phyloP scores from a whole-genome alignment of 2,797 vertebrate genomes.

The Platyrinchus mystaceus region DNA sequence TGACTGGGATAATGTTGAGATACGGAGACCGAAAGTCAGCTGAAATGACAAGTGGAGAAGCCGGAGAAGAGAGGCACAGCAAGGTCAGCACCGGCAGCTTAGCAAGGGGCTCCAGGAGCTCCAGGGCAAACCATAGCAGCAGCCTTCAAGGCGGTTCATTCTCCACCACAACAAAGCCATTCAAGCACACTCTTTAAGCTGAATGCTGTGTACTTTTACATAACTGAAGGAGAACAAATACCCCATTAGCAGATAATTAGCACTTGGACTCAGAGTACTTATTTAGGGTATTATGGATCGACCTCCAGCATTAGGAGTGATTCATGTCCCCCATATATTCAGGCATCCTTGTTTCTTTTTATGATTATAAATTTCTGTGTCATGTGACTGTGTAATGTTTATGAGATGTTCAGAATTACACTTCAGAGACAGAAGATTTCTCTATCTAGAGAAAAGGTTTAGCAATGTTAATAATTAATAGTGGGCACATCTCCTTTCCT shows the following conservation, averaged over 20 bases:
- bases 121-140: neutral
- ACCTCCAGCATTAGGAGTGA: neutral
- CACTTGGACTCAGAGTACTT: slow-evolving; percentile 25
- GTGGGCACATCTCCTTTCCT: neutral
- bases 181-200: neutral
- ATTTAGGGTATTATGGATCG: slow-evolving; percentile 26
- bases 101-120: neutral
- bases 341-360: neutral
- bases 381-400: neutral
- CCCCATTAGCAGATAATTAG: slow-evolving; percentile 56
- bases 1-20: neutral
- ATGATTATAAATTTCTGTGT: neutral
- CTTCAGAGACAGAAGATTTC: neutral
- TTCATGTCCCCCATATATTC: neutral
- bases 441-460: neutral
- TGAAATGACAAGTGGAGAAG: neutral
- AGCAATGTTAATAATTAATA: neutral
- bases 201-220: slow-evolving; percentile 36
- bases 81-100: neutral
- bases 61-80: neutral
- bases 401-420: neutral
- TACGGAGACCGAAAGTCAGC: neutral
- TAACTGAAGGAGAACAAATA: slow-evolving; percentile 55
- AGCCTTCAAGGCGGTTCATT: neutral
- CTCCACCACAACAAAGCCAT: neutral